A percentile compares a stretch with the other conserved stretches of the same genome.
Conservation (phyloP, 2,113 vertebrate genomes). For the Pitta sordida region DNA sequence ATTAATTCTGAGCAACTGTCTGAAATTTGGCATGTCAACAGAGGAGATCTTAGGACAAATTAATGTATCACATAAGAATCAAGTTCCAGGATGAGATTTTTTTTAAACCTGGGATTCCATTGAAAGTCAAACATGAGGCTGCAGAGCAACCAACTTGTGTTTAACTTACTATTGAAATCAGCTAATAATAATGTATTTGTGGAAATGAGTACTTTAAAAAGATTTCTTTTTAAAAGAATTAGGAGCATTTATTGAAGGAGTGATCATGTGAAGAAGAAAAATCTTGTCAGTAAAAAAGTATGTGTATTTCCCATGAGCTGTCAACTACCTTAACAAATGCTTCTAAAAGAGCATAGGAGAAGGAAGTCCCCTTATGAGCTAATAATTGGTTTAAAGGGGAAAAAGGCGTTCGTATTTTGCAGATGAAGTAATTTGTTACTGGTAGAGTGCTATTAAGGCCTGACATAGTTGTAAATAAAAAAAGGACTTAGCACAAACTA, state of each 20-base stretch:
- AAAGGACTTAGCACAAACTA: not conserved
- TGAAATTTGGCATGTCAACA: not conserved
- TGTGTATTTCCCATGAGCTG: fast-evolving
- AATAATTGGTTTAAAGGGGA: not conserved
- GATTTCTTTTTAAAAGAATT: not conserved
- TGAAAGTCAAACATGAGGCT: not conserved
- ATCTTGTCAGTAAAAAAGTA: not conserved
- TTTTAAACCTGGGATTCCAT: not conserved
- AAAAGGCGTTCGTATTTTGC: not conserved
- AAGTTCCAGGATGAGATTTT: not conserved
- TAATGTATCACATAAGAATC: not conserved
- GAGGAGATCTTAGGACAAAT: not conserved
- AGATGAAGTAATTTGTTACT: not conserved
- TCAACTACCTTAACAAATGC: not conserved
- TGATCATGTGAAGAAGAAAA: not conserved
- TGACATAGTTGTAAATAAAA: not conserved
- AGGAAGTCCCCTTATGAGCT: not conserved
- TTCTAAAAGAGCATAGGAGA: not conserved
- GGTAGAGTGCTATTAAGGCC: not conserved
- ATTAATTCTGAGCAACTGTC: not conserved
- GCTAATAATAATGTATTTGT: not conserved
- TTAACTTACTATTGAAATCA: not conserved
- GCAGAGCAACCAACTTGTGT: not conserved
- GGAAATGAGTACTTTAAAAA: not conserved
- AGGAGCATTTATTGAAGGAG: not conserved